phyloP scores from a whole-genome alignment of 2,113 vertebrate species.

The Tragelaphus buxtoni region DNA sequence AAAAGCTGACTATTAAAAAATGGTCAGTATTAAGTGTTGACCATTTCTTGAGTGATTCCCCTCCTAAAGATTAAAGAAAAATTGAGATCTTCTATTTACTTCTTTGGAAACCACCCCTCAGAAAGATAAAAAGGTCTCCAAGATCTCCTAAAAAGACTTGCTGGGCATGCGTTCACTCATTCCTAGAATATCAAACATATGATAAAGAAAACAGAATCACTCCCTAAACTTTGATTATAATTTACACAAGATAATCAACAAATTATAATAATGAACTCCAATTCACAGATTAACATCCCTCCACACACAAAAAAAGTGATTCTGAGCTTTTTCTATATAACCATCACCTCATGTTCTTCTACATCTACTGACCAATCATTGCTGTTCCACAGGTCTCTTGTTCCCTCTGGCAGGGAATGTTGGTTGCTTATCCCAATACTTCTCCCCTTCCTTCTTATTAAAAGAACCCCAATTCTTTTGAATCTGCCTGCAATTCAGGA shows the following conservation, averaged over 20 bases:
- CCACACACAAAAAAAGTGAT: background rate
- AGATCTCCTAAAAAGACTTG: background rate
- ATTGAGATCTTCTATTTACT: background rate
- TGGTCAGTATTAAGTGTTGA: background rate
- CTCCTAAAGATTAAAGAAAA: constrained; percentile 15
- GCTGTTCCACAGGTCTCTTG: background rate
- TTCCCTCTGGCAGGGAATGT: background rate
- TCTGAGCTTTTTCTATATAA: background rate
- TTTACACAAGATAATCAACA: background rate
- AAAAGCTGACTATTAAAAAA: background rate
- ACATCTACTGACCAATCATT: background rate
- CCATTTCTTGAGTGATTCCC: background rate
- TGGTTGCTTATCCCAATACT: background rate
- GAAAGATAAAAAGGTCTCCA: background rate
- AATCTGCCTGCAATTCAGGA: background rate
- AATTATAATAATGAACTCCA: background rate
- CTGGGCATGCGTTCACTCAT: background rate
- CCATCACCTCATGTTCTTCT: background rate
- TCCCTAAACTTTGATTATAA: background rate
- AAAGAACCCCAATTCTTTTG: background rate
- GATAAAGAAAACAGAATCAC: background rate
- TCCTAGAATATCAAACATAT: background rate
- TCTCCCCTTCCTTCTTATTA: background rate
- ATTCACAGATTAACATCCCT: constrained; percentile 1
- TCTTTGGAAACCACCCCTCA: background rate